Percentiles rank a stretch among this genome's conserved stretches.
These are phyloP conservation scores for Aeoliscus strigatus DNA, from an alignment of 2,797 vertebrate species.

Conservation along the genomic window DNA sequence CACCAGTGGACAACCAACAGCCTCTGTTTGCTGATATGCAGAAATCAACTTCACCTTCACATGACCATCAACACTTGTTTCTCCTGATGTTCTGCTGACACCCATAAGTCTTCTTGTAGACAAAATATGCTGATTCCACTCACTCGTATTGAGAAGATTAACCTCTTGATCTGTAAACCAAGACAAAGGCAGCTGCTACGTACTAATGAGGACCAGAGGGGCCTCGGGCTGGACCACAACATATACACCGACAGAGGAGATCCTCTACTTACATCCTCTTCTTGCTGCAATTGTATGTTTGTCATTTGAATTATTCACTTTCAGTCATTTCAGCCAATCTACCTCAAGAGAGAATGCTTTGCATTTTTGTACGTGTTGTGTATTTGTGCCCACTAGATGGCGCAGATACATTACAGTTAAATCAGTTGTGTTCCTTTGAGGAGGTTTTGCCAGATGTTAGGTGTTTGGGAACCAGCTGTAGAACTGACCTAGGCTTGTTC, in stretches of 20 bases:
- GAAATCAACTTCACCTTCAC: no score
- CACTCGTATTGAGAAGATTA: slow-evolving; percentile 11
- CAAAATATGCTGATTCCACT: slow-evolving; percentile 15
- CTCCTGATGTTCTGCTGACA: slow-evolving; percentile 25
- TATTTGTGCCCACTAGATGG: slow-evolving; percentile 65
- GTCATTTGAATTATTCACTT: no score
- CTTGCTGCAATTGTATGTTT: no score
- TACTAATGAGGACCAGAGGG: slow-evolving; percentile 45
- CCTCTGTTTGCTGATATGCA: not conserved
- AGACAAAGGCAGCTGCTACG: slow-evolving; percentile 36
- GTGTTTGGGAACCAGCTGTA: slow-evolving; percentile 2
- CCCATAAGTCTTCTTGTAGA: not conserved
- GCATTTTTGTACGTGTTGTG: no score
- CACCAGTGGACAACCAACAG: no score
- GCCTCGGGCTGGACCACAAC: slow-evolving; percentile 12
- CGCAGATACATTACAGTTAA: slow-evolving; percentile 12
- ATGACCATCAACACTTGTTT: not conserved
- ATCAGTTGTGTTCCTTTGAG: not conserved
- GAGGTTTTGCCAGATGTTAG: slow-evolving; percentile 16
- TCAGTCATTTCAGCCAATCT: no score
- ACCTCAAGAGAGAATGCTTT: no score
- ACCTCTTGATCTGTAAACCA: slow-evolving; percentile 10
- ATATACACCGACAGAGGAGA: no score
- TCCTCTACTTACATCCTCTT: no score
- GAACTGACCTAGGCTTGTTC: not conserved